A percentile compares a stretch with the other conserved stretches of the same genome.
These are phyloP conservation scores for Malurus elegans DNA, from an alignment of 2,113 vertebrate species.

Conservation along the genomic window DNA sequence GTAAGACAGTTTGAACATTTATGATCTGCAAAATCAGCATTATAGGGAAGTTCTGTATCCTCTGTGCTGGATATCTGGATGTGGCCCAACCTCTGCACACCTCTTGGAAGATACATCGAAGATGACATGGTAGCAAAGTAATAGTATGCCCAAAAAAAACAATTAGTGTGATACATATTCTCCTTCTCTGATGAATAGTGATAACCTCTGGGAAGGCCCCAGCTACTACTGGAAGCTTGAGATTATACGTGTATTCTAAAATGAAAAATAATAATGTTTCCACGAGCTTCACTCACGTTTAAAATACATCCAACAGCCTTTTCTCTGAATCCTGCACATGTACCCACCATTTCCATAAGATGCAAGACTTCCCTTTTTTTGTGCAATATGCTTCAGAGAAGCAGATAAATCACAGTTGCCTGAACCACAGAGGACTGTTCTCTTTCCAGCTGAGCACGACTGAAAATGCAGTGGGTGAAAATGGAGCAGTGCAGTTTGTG, in stretches of 20 bases:
- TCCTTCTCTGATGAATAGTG: background rate
- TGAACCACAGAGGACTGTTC: background rate
- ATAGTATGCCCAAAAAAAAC: fast-evolving
- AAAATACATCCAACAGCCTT: background rate
- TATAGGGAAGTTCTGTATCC: background rate
- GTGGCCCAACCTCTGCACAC: background rate
- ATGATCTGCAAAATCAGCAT: background rate
- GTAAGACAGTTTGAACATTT: background rate
- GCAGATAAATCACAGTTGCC: background rate
- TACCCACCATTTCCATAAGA: background rate
- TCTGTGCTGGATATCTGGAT: background rate
- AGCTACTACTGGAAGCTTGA: background rate
- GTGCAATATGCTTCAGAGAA: background rate
- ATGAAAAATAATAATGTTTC: background rate
- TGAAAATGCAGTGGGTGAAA: background rate
- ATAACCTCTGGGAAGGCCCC: background rate
- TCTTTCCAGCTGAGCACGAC: background rate
- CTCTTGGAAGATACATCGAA: background rate
- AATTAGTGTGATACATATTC: fast-evolving
- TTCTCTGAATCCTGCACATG: background rate
- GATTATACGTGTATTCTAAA: background rate
- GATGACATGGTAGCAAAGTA: background rate
- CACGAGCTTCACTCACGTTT: background rate
- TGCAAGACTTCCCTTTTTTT: background rate
- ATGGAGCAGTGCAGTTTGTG: background rate